Evolutionary conservation across 2,888 invertebrate species (phyloP).

Genomic region (Acheta domesticus): DNA sequence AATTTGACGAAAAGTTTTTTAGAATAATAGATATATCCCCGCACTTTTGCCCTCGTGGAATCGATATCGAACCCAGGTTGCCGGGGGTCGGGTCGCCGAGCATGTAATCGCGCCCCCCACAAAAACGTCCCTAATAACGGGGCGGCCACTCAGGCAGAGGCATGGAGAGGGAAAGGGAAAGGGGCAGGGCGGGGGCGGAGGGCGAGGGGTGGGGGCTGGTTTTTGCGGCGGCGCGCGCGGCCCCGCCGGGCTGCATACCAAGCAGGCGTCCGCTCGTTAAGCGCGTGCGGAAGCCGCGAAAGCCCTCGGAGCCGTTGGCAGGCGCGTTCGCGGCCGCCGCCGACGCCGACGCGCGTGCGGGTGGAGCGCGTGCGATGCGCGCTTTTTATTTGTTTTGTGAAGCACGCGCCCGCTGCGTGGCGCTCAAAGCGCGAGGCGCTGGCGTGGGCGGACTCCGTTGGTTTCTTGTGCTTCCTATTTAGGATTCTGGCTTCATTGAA

Average conservation of each 20-base stretch:
- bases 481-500: too few relatives aligned
- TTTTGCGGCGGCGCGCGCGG: background rate
- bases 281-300: background rate
- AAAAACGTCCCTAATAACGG: background rate
- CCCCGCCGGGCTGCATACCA: background rate
- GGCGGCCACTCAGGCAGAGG: background rate
- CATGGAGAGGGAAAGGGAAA: background rate
- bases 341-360: too few relatives aligned
- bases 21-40: too few relatives aligned
- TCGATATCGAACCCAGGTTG: too few relatives aligned
- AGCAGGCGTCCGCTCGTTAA: background rate
- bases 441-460: too few relatives aligned
- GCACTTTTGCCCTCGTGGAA: too few relatives aligned
- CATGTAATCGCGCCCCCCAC: background rate
- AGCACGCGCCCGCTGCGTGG: too few relatives aligned
- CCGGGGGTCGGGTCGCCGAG: background rate
- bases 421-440: too few relatives aligned
- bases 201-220: background rate
- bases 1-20: too few relatives aligned
- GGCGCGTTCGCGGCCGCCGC: background rate
- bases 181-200: background rate
- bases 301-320: background rate
- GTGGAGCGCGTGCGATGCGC: too few relatives aligned
- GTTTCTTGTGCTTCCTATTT: too few relatives aligned
- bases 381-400: too few relatives aligned